Base-by-base conservation (phyloP, 2,797 vertebrate species). In the Fistularia commersonii region DNA sequence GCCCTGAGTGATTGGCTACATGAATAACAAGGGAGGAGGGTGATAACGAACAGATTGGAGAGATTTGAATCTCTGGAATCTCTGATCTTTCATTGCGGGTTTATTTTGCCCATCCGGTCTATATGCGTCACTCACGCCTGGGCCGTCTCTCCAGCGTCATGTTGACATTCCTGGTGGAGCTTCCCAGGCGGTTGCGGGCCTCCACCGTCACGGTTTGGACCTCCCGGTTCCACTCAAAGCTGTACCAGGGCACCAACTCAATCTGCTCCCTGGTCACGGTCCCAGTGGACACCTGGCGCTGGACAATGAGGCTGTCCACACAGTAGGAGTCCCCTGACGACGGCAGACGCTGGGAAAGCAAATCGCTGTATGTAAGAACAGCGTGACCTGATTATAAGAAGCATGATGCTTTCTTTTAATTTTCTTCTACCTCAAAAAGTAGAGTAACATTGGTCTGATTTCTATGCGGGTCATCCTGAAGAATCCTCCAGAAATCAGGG, bases 401-500 rank as follows among this genome's bases (percentile, higher is more conserved):
- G n/a, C n/a, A n/a, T n/a, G n/a, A n/a, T n/a, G n/a, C n/a, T n/a
- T n/a, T n/a, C n/a, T n/a, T n/a, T n/a, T n/a, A n/a, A n/a, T n/a
- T n/a, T n/a, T n/a, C 51, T 6, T 36, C 10, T 91, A 98, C 97
- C 93, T 95, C 87, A 87, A 95, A 93, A 8, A 97, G 74, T 6
- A 99, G 84, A 0, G 93, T 97, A 48, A 97, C 84, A 1, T 93
- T 94, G 44, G 83, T 91, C 61, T 83, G 83, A 39, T 83, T 91
- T 68, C 58, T 74, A 6, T 61, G 46, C 0, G 80, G 55, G 66
- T 92, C 85, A 39, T 92, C 90, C 51, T 77, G 66, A 63, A 92
- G 32, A 44, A 87, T 39, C 64, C 94, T 91, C 96, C 97, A 99
- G 76, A 98, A 95, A 47, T 96, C 92, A 2, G 97, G 97, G 8